These are phyloP conservation scores for Semotilus atromaculatus DNA, from an alignment of 2,797 vertebrate species.

Conservation along the genomic window DNA sequence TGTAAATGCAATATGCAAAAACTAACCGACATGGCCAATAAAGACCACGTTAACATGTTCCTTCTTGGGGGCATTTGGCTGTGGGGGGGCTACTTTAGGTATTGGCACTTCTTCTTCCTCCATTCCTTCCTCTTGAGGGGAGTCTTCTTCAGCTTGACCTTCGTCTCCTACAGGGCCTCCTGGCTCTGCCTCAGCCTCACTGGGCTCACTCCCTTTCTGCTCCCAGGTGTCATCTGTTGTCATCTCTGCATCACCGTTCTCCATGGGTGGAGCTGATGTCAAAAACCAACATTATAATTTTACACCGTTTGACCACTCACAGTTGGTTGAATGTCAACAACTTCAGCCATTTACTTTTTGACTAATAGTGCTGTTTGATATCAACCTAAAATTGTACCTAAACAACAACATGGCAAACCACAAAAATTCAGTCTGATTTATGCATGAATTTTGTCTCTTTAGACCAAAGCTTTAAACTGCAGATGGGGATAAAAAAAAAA, in stretches of 20 bases:
- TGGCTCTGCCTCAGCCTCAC: conserved; percentile 87
- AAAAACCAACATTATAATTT: conserved; percentile 38
- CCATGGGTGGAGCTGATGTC: conserved; percentile 76
- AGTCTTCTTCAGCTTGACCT: conserved; percentile 70
- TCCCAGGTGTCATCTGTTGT: conserved; percentile 94
- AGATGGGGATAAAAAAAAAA: neutral
- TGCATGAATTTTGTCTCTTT: neutral
- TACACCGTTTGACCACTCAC: neutral
- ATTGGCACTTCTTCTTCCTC: conserved; percentile 90
- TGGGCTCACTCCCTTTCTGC: conserved; percentile 90
- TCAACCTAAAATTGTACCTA: conserved; percentile 3
- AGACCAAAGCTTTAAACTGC: neutral
- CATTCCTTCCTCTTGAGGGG: conserved; percentile 70
- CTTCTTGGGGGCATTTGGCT: conserved; percentile 92
- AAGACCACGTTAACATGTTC: conserved; percentile 98
- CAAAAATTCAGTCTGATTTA: neutral
- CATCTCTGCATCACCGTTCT: conserved; percentile 93
- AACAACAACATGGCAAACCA: neutral
- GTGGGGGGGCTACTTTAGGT: conserved; percentile 84
- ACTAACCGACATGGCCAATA: conserved; percentile 98
- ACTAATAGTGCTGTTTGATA: neutral
- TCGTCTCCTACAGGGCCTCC: conserved; percentile 79
- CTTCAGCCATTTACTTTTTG: neutral
- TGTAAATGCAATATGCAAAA: neutral
- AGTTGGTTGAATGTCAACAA: neutral